These are phyloP conservation scores for Phocides pigmalion DNA, from an alignment of 1,140 invertebrate species.

Conservation along the genomic window DNA sequence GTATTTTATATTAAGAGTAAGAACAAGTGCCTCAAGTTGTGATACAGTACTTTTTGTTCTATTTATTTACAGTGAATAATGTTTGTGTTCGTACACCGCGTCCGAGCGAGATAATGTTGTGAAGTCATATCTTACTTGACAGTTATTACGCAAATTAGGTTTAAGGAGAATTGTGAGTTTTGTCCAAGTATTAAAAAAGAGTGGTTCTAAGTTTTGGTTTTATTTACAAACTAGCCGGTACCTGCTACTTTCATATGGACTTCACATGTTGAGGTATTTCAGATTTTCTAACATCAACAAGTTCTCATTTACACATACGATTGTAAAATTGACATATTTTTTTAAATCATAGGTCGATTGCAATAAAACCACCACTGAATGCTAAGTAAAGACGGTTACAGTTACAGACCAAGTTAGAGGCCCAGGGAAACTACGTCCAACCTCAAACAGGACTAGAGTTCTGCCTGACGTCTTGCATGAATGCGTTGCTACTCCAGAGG, in stretches of 20 bases:
- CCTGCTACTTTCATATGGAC: neutral
- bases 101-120: neutral
- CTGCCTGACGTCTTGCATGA: too few relatives aligned
- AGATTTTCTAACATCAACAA: too few relatives aligned
- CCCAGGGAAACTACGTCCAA: too few relatives aligned
- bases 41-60: slow-evolving; percentile 39
- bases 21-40: slow-evolving; percentile 57
- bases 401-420: too few relatives aligned
- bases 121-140: neutral
- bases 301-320: too few relatives aligned
- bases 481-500: too few relatives aligned
- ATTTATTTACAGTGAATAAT: slow-evolving; percentile 18
- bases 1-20: slow-evolving; percentile 11
- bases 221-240: too few relatives aligned
- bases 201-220: neutral
- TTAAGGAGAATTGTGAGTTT: slow-evolving; percentile 12
- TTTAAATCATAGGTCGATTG: too few relatives aligned
- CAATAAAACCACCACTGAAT: too few relatives aligned
- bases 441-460: too few relatives aligned
- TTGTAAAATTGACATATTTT: too few relatives aligned
- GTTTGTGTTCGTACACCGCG: neutral
- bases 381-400: too few relatives aligned
- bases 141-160: neutral
- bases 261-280: neutral
- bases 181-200: slow-evolving; percentile 8